phyloP scores from a whole-genome alignment of 2,888 invertebrate species.

The Lamellibrachia columna region DNA sequence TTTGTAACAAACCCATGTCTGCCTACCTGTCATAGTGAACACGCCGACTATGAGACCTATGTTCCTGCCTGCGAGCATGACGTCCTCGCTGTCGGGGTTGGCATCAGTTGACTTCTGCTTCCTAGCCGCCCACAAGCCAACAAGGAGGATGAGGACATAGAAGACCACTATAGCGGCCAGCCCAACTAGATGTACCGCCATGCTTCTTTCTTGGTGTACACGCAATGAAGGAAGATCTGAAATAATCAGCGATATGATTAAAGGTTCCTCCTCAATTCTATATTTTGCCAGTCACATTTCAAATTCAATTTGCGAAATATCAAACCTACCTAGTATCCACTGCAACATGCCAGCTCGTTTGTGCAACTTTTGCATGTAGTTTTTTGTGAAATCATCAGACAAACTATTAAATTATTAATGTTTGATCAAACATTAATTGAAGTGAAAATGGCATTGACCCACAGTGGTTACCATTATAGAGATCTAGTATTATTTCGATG shows the following conservation, averaged over 20 bases:
- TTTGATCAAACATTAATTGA: too few relatives aligned
- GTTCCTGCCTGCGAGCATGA: constrained; percentile 97
- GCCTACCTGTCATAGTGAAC: constrained; percentile 96
- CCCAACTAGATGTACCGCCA: constrained; percentile 78
- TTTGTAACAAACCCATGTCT: not conserved
- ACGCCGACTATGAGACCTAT: constrained; percentile 96
- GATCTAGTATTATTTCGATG: too few relatives aligned
- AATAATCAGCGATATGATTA: not conserved
- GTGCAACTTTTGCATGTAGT: too few relatives aligned
- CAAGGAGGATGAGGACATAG: constrained; percentile 92
- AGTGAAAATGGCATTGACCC: not conserved
- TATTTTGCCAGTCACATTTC: not conserved
- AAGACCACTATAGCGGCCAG: constrained; percentile 94
- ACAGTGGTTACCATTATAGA: too few relatives aligned
- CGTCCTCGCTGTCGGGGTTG: constrained; percentile 79
- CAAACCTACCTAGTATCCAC: too few relatives aligned
- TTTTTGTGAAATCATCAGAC: too few relatives aligned
- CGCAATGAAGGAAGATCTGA: not conserved
- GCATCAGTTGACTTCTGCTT: constrained; percentile 75
- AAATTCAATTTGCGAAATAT: not conserved
- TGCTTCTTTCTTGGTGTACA: constrained; percentile 34
- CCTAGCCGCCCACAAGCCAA: constrained; percentile 96
- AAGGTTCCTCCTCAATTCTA: not conserved
- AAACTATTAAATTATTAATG: too few relatives aligned
- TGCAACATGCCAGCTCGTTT: too few relatives aligned